These are phyloP conservation scores for Papilio aristodemus DNA, from an alignment of 1,140 invertebrate genomes.

Conservation along the genomic window DNA sequence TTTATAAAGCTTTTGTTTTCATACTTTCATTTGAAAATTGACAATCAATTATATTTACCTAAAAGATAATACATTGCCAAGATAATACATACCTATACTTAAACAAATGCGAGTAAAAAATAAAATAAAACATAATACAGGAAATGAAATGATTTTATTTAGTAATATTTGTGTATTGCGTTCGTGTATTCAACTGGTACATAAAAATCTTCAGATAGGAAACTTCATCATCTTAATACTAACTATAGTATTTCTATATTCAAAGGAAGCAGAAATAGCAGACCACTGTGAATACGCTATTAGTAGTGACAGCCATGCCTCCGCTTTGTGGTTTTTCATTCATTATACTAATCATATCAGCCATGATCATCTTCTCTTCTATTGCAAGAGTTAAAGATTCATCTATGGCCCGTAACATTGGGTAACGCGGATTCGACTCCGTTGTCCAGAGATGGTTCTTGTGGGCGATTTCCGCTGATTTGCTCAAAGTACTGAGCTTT, in stretches of 20 bases:
- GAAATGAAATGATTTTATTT: too few relatives aligned
- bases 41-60: too few relatives aligned
- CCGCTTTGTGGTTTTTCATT: constrained; percentile 1
- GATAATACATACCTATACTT: too few relatives aligned
- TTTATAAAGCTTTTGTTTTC: too few relatives aligned
- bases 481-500: constrained; percentile 23
- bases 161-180: too few relatives aligned
- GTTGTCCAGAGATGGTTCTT: constrained; percentile 31
- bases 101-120: too few relatives aligned
- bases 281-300: constrained; percentile 19
- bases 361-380: constrained; percentile 26
- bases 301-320: background rate
- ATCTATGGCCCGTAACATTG: constrained; percentile 17
- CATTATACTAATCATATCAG: constrained; percentile 16
- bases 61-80: too few relatives aligned
- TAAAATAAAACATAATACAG: too few relatives aligned
- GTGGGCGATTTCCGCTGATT: constrained; percentile 24
- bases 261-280: constrained; percentile 29
- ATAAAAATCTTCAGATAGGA: too few relatives aligned
- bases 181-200: too few relatives aligned
- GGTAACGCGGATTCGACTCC: constrained; percentile 18
- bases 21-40: too few relatives aligned
- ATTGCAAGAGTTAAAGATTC: constrained; percentile 19
- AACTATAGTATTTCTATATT: background rate
- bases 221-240: too few relatives aligned